Base-by-base conservation (phyloP, 2,888 invertebrate genomes). In the Anticlea derivata region DNA sequence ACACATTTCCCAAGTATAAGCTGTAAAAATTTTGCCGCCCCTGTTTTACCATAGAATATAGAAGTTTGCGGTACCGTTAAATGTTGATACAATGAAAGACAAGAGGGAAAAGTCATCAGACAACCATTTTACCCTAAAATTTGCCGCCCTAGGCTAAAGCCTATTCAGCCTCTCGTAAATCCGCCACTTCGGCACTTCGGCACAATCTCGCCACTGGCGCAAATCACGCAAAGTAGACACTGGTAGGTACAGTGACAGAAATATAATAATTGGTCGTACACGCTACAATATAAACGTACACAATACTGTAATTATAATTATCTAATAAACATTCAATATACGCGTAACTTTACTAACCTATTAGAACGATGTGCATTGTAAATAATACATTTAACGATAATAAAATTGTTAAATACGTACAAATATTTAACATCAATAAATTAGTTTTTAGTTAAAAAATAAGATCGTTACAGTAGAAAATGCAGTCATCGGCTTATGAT, bases 221-320 rank as follows among this genome's bases (percentile, higher is more conserved):
- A n/a, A n/a, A n/a, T n/a, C n/a, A n/a, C n/a, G n/a, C n/a, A n/a
- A n/a, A n/a, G n/a, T 17, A 17, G 17, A 17, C 2, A 17, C 17
- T 3, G 17, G 2, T 17, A 17, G 17, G 17, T 17, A 67, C 59
- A 60, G 63, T 66, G 71, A 68, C 66, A 65, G 68, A 69, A 20
- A 31, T 52, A 38, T 27, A 71, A 68, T 66, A 67, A 70, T 73
- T 83, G 82, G 80, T 83, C 82, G 76, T 80, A 81, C 77, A 78
- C 69, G 73, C 79, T 78, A 79, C 65, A 63, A 69, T 72, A 79
- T 69, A 79, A 80, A 82, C 78, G 72, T 83, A 80, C 79, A 78
- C 78, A 80, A 77, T n/a, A n/a, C 73, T 79, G 40, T 40, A 27
- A 75, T 61, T 62, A 31, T 35, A 33, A 45, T 37, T 37, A 44